A percentile compares a stretch with the other conserved stretches of the same genome.
These are phyloP conservation scores for Ditylenchus weischeri DNA, from an alignment of 2,888 invertebrate genomes.

Conservation along the genomic window DNA sequence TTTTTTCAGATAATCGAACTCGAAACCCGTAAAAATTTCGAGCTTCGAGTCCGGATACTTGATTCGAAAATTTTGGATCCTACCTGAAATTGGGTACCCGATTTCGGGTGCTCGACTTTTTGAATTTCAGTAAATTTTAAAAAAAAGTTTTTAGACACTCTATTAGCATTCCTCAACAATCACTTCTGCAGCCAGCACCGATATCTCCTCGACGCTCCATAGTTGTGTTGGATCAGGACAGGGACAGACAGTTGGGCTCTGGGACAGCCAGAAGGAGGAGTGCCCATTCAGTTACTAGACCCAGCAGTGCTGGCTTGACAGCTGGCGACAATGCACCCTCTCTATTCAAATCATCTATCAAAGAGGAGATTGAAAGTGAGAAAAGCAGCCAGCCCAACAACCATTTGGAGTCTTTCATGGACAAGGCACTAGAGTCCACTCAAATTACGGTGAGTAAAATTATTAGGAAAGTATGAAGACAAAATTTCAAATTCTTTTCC, in stretches of 20 bases:
- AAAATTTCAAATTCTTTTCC: too few relatives aligned
- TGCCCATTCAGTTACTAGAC: too few relatives aligned
- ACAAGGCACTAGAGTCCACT: constrained; percentile 4
- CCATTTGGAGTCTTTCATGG: constrained; percentile 7
- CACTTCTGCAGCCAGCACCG: not conserved
- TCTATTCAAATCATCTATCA: constrained; percentile 1
- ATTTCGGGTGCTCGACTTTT: too few relatives aligned
- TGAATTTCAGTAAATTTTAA: too few relatives aligned
- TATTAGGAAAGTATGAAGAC: too few relatives aligned
- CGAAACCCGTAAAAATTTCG: too few relatives aligned
- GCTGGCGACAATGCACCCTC: not conserved
- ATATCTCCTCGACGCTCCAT: not conserved
- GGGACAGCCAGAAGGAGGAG: not conserved
- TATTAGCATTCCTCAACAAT: not conserved
- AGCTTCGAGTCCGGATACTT: too few relatives aligned
- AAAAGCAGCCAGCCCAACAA: not conserved
- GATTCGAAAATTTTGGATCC: too few relatives aligned
- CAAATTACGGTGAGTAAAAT: too few relatives aligned
- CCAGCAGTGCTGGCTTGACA: not conserved
- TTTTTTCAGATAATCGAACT: too few relatives aligned
- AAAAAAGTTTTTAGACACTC: not conserved
- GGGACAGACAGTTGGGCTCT: not conserved
- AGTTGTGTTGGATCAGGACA: constrained; percentile 5
- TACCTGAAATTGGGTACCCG: too few relatives aligned
- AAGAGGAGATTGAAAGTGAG: constrained; percentile 8